Conservation (phyloP, 2,113 vertebrate species). For the Urocolius indicus region DNA sequence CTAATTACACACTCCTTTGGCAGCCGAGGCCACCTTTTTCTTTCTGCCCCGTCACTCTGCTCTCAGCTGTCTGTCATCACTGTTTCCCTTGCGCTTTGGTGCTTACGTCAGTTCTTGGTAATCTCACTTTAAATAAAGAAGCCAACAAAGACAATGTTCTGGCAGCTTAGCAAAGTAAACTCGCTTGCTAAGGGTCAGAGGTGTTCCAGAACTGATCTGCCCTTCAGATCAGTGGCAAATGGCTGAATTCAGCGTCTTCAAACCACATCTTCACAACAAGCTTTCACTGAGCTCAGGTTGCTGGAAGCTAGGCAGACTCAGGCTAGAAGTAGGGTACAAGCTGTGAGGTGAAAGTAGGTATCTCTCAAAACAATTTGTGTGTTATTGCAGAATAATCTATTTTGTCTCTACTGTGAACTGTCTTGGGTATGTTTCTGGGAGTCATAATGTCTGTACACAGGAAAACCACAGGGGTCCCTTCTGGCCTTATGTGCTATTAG, state of each 20-base stretch:
- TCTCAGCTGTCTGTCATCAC: neutral
- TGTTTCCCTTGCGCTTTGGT: neutral
- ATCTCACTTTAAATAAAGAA: neutral
- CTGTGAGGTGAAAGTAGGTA: neutral
- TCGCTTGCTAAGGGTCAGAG: neutral
- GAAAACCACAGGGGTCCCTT: neutral
- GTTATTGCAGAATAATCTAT: neutral
- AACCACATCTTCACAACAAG: neutral
- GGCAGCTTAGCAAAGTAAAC: neutral
- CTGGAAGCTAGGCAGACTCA: neutral
- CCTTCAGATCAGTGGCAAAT: neutral
- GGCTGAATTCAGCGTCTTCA: neutral
- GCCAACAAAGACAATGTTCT: neutral
- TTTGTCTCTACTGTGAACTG: neutral
- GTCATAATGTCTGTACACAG: neutral
- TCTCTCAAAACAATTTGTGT: neutral
- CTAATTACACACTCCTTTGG: neutral
- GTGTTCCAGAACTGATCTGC: neutral
- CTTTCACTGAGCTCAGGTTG: neutral
- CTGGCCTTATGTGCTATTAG: neutral
- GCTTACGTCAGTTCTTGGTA: neutral
- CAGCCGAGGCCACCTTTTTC: neutral
- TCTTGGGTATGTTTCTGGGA: neutral
- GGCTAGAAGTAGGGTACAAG: neutral
- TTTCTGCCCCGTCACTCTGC: neutral